Base-by-base conservation (phyloP, 2,113 vertebrate species). In the Echinops telfairi region DNA sequence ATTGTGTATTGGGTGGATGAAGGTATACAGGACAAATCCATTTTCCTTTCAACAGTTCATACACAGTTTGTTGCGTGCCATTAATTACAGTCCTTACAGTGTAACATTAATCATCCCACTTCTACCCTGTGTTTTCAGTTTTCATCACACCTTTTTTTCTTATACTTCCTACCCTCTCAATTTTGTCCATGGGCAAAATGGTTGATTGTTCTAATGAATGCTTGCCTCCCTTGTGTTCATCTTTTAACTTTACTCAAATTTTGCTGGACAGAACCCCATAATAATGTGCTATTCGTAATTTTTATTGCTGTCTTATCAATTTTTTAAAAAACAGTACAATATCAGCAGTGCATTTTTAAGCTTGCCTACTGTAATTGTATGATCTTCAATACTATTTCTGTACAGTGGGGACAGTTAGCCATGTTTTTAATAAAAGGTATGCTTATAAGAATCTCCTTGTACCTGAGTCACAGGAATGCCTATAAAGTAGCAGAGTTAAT, bases 241-340 rank as follows among this genome's bases (percentile, higher is more conserved):
- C n/a, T 87, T 91, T 83, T 70, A 58, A 6, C 64, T 90, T 90
- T 92, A 79, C 3, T 85, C 86, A n/a, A 92, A 83, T 64, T 92
- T 92, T 83, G 38, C 36, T 71, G 90, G 89, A 71, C n/a, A 40
- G 40, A 93, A 88, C 83, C 7, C 23, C 43, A 81, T 12, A 66
- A 14, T 53, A 14, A 70, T 40, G 84, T 38, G 23, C 38, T 36
- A 64, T 68, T 86, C 60, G 36, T 78, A 81, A 70, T 33, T 86
- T 80, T 68, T 64, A 83, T 53, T 53, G 92, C 11, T 83, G 64
- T 25, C 80, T 78, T 83, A 79, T 3, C 62, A 83, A 12, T 88
- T 20, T 47, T 53, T 53, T 83, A 86, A 91, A 95, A 90, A 43
- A 77, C n/a, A 2, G 17, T 38, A 27, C 36, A 70, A 23, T 92